A percentile compares a stretch with the other conserved stretches of the same genome.
Evolutionary conservation across 2,113 vertebrate genomes (phyloP).

Genomic region (Alligator sinensis): DNA sequence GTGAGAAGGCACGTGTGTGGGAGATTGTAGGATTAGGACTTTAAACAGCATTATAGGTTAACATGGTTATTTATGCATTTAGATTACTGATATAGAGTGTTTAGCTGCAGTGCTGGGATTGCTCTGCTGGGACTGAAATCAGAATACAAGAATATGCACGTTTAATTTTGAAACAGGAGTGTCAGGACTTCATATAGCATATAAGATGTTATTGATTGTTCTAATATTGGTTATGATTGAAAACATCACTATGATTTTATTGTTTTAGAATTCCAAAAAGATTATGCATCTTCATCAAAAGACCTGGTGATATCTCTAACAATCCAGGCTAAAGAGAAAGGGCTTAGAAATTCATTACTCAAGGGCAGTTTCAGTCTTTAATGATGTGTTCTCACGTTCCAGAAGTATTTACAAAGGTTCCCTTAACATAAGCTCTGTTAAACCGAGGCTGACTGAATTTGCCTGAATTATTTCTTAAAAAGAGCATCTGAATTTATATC

Average conservation of each 20-base stretch:
- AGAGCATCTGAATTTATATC: background rate
- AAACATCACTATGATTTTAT: background rate
- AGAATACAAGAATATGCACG: background rate
- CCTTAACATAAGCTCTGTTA: background rate
- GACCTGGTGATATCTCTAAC: background rate
- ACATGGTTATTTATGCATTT: background rate
- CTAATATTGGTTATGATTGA: background rate
- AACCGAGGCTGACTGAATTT: slow-evolving; percentile 16
- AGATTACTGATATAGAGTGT: background rate
- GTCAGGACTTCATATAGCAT: background rate
- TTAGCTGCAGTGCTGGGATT: background rate
- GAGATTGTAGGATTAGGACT: background rate
- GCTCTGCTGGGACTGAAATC: background rate
- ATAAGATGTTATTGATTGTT: background rate
- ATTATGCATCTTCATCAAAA: background rate
- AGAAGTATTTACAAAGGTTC: background rate
- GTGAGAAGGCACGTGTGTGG: background rate
- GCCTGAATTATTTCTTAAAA: slow-evolving; percentile 34
- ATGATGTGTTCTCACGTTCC: background rate
- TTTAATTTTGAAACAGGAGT: background rate
- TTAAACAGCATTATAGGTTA: background rate
- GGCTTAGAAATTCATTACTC: background rate
- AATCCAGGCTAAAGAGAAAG: background rate
- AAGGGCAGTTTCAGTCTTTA: background rate
- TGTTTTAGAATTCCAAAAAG: background rate